These are phyloP conservation scores for Lanius ludovicianus DNA, from an alignment of 2,113 vertebrate species.

Conservation along the genomic window DNA sequence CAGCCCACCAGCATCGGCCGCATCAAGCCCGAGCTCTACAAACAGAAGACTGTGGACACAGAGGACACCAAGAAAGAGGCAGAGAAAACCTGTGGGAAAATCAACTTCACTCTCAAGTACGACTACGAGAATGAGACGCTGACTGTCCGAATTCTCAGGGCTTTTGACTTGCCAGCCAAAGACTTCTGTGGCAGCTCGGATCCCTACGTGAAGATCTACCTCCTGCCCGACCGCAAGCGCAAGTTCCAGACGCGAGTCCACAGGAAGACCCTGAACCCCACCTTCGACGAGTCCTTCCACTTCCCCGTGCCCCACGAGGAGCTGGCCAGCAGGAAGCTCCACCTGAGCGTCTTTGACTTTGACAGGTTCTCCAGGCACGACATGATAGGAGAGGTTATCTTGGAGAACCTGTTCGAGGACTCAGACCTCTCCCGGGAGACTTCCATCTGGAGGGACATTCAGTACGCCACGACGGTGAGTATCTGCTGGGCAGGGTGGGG, in stretches of 20 bases:
- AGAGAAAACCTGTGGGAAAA: conserved; percentile 89
- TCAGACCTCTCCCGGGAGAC: conserved; percentile 84
- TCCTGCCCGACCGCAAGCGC: conserved; percentile 94
- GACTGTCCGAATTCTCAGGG: conserved; percentile 89
- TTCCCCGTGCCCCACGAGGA: conserved; percentile 86
- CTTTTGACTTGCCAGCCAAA: conserved; percentile 94
- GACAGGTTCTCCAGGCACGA: conserved; percentile 86
- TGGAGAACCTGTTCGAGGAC: conserved; percentile 84
- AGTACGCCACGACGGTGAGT: conserved; percentile 83
- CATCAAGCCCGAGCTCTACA: conserved; percentile 94
- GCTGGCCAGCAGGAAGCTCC: conserved; percentile 78
- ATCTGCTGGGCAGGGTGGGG: neutral
- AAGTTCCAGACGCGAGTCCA: conserved; percentile 98
- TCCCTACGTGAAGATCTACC: conserved; percentile 98
- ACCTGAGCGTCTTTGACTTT: conserved; percentile 86
- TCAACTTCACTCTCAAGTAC: conserved; percentile 95
- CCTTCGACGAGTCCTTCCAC: conserved; percentile 92
- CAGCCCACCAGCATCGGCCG: conserved; percentile 91
- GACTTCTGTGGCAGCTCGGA: conserved; percentile 98
- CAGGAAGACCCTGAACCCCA: conserved; percentile 96
- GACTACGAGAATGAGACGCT: conserved; percentile 93
- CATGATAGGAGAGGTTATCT: conserved; percentile 86
- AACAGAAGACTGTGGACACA: conserved; percentile 84
- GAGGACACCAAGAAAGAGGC: conserved; percentile 86
- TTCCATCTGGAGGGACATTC: conserved; percentile 86